These are phyloP conservation scores for Cloeon dipterum DNA, from an alignment of 2,888 invertebrate species.

Conservation along the genomic window DNA sequence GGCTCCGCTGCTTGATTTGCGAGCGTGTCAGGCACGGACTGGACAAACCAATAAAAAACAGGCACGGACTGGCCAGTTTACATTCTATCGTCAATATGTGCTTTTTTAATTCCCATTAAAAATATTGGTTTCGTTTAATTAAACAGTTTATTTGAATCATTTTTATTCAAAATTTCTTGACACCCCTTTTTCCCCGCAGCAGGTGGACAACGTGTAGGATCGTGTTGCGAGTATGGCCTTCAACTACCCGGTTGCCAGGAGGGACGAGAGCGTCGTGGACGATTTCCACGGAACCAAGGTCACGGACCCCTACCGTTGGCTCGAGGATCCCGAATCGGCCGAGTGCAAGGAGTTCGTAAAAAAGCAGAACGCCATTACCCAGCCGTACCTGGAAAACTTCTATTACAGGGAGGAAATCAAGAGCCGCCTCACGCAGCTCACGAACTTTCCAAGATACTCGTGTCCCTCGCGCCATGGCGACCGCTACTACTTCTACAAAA, in stretches of 20 bases:
- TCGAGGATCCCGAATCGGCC: slow-evolving; percentile 83
- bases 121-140: too few species aligned
- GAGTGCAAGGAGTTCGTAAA: slow-evolving; percentile 82
- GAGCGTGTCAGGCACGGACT: too few species aligned
- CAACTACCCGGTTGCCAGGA: not conserved
- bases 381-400: slow-evolving; percentile 60
- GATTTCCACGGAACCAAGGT: slow-evolving; percentile 21
- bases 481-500: slow-evolving; percentile 77
- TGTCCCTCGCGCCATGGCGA: slow-evolving; percentile 64
- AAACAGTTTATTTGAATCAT: too few species aligned
- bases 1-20: too few species aligned
- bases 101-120: too few species aligned
- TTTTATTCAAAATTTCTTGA: too few species aligned
- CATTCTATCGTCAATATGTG: too few species aligned
- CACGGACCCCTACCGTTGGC: slow-evolving; percentile 80
- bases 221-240: slow-evolving; percentile 6
- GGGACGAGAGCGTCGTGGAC: not conserved
- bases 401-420: slow-evolving; percentile 47
- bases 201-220: too few species aligned
- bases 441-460: slow-evolving; percentile 93
- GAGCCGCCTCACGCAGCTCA: slow-evolving; percentile 60
- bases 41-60: too few species aligned
- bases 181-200: too few species aligned
- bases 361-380: slow-evolving; percentile 69
- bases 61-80: too few species aligned